A percentile compares a stretch with the other conserved stretches of the same genome.
phyloP scores from a whole-genome alignment of 2,888 invertebrate genomes.

The Sphaeridia pumilis region DNA sequence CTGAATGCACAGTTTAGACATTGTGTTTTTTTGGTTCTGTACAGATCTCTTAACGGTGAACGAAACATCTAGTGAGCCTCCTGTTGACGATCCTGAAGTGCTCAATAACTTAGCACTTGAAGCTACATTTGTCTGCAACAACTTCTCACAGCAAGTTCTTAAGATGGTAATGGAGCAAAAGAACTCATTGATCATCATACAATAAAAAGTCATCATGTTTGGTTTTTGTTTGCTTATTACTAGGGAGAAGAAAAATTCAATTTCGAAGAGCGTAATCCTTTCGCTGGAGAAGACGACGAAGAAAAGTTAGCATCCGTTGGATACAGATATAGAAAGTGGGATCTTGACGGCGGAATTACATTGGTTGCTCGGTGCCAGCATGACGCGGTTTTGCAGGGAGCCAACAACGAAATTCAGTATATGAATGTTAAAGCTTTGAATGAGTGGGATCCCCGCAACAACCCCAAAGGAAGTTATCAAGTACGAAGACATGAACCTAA shows the following conservation, averaged over 20 bases:
- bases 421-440: constrained; percentile 93
- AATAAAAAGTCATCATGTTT: background rate
- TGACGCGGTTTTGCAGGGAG: constrained; percentile 81
- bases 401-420: constrained; percentile 80
- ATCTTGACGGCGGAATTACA: constrained; percentile 82
- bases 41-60: constrained; percentile 85
- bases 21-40: constrained; percentile 54
- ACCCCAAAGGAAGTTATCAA: constrained; percentile 3
- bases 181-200: background rate
- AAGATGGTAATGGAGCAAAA: constrained; percentile 43
- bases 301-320: constrained; percentile 89
- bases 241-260: constrained; percentile 70
- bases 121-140: constrained; percentile 98
- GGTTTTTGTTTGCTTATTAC: background rate
- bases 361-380: constrained; percentile 92
- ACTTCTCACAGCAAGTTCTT: constrained; percentile 93
- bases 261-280: constrained; percentile 86
- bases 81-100: constrained; percentile 86
- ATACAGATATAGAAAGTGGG: constrained; percentile 94
- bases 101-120: constrained; percentile 94
- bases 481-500: background rate
- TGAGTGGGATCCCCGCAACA: constrained; percentile 88
- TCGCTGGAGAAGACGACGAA: constrained; percentile 82
- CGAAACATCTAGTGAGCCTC: constrained; percentile 96
- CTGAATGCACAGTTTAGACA: background rate